A percentile compares a stretch with the other conserved stretches of the same genome.
Evolutionary conservation across 2,888 invertebrate genomes (phyloP).

Genomic region (Prosapia bicincta): DNA sequence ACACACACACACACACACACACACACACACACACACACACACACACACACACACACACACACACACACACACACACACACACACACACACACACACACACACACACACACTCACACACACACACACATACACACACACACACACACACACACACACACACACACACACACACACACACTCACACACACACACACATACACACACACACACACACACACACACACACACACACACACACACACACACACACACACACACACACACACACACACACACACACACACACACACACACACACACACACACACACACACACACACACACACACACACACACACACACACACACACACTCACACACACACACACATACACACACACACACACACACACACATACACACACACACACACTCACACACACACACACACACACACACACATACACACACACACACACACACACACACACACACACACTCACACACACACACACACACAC

Average conservation of each 20-base stretch:
- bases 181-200: not conserved
- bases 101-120: not conserved
- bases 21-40: not conserved
- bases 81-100: not conserved
- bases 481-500: not conserved
- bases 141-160: not conserved
- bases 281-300: not conserved
- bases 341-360: not conserved
- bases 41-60: not conserved
- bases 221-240: not conserved
- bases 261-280: not conserved
- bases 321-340: not conserved
- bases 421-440: not conserved
- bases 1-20: not conserved
- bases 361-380: not conserved
- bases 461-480: not conserved
- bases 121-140: not conserved
- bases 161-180: not conserved
- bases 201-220: not conserved
- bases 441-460: not conserved
- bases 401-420: not conserved
- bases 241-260: not conserved
- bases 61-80: not conserved
- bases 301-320: not conserved
- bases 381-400: not conserved